A percentile compares a stretch with the other conserved stretches of the same genome.
Conservation (phyloP, 2,797 vertebrate species). For the Malurus leucopterus region DNA sequence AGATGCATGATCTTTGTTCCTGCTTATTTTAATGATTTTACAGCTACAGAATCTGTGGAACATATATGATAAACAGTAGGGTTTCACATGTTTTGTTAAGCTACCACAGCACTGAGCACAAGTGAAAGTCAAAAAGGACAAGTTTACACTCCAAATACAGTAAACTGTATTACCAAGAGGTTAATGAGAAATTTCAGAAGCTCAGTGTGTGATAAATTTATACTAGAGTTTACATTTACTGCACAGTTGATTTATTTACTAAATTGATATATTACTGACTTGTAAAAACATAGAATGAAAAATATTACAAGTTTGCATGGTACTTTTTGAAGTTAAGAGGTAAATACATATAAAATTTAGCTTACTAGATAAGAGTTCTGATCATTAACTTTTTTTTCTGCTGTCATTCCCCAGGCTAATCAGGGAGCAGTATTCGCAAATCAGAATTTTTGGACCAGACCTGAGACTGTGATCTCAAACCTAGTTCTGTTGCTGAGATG, state of each 20-base stretch:
- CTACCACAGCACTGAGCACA: background rate
- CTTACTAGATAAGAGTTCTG: background rate
- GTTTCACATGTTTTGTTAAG: background rate
- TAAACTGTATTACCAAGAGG: background rate
- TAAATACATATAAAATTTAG: background rate
- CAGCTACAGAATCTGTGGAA: background rate
- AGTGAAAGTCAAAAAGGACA: constrained; percentile 1
- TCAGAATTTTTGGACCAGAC: background rate
- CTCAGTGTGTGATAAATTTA: background rate
- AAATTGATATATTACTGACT: background rate
- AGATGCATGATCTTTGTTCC: background rate
- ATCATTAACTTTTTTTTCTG: background rate
- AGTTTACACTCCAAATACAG: background rate
- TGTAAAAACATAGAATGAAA: background rate
- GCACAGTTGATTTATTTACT: background rate
- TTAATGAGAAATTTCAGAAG: constrained; percentile 11
- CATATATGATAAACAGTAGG: background rate
- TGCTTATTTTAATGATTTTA: background rate
- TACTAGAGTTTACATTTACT: background rate
- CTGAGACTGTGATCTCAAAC: background rate
- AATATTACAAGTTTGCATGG: background rate
- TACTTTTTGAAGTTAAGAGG: background rate
- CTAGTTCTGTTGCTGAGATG: background rate
- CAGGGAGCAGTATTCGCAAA: background rate
- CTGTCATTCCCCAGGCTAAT: background rate